A percentile compares a stretch with the other conserved stretches of the same genome.
These are phyloP conservation scores for Holotrichia oblita DNA, from an alignment of 1,140 invertebrate species.

Conservation along the genomic window DNA sequence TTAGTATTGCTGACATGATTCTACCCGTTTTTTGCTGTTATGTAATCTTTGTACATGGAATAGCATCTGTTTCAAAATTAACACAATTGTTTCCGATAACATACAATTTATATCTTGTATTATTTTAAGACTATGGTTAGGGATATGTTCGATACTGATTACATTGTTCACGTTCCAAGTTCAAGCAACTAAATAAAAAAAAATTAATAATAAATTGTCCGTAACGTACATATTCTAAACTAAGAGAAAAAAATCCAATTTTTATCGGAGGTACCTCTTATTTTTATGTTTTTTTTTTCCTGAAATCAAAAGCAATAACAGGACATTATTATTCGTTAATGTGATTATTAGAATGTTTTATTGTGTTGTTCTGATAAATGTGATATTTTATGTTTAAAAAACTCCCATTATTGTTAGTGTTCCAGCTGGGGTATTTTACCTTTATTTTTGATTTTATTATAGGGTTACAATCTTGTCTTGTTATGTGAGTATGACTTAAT, in stretches of 20 bases:
- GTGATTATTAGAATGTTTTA: background rate
- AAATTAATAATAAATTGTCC: too few relatives aligned
- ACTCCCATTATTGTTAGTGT: background rate
- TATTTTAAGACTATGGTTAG: background rate
- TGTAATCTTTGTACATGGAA: slow-evolving; percentile 31
- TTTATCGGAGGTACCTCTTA: background rate
- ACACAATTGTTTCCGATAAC: slow-evolving; percentile 29
- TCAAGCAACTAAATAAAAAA: too few relatives aligned
- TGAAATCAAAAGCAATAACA: background rate
- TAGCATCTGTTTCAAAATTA: slow-evolving; percentile 36
- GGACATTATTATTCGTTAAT: background rate
- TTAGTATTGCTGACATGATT: slow-evolving; percentile 38
- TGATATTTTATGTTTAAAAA: background rate
- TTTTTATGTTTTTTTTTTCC: background rate
- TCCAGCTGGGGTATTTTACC: slow-evolving; percentile 9
- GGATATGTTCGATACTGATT: background rate
- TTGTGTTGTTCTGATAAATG: background rate
- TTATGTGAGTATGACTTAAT: slow-evolving; percentile 32
- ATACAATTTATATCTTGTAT: background rate
- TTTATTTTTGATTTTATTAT: slow-evolving; percentile 28
- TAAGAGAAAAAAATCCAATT: too few relatives aligned
- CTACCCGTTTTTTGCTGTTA: slow-evolving; percentile 29
- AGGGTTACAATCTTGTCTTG: slow-evolving; percentile 30
- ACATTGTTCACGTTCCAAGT: too few relatives aligned
- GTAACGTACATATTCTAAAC: too few relatives aligned